A percentile compares a stretch with the other conserved stretches of the same genome.
These are phyloP conservation scores for Zaprionus lachaisei DNA, from an alignment of 1,140 invertebrate species.

Conservation along the genomic window DNA sequence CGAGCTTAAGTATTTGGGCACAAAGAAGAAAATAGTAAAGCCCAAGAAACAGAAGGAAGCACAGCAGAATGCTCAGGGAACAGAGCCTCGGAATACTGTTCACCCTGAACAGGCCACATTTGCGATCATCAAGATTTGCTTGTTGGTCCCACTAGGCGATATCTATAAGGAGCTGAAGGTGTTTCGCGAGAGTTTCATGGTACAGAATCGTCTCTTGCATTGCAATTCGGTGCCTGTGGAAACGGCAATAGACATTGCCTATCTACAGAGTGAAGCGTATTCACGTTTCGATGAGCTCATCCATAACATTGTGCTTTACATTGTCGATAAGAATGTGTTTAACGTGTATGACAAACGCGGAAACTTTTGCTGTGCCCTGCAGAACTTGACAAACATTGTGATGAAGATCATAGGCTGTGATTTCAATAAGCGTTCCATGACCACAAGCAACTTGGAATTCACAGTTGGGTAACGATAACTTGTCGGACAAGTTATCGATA, in stretches of 20 bases:
- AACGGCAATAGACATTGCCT: background rate
- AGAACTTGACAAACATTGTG: slow-evolving; percentile 64
- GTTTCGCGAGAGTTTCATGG: slow-evolving; percentile 54
- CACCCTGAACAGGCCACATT: slow-evolving; percentile 33
- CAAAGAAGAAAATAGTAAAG: slow-evolving; percentile 7
- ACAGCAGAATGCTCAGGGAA: too few species aligned
- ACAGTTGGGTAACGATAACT: slow-evolving; percentile 29
- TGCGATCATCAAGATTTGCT: slow-evolving; percentile 61
- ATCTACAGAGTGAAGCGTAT: slow-evolving; percentile 39
- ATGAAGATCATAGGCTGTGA: slow-evolving; percentile 61
- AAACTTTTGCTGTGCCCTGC: slow-evolving; percentile 57
- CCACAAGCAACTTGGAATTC: slow-evolving; percentile 45
- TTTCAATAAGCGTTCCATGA: slow-evolving; percentile 53
- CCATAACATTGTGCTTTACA: slow-evolving; percentile 41
- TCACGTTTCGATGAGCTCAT: slow-evolving; percentile 53
- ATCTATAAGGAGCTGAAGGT: slow-evolving; percentile 52
- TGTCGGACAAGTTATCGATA: background rate
- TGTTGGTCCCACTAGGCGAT: slow-evolving; percentile 54
- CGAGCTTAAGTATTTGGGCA: slow-evolving; percentile 51
- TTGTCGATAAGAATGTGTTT: slow-evolving; percentile 49
- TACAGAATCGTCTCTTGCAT: slow-evolving; percentile 60
- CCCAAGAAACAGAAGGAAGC: background rate
- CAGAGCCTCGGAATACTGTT: too few species aligned
- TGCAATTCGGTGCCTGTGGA: slow-evolving; percentile 15
- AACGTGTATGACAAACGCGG: slow-evolving; percentile 40